Conservation (phyloP, 2,888 invertebrate species). For the Platerodrilus igneus region DNA sequence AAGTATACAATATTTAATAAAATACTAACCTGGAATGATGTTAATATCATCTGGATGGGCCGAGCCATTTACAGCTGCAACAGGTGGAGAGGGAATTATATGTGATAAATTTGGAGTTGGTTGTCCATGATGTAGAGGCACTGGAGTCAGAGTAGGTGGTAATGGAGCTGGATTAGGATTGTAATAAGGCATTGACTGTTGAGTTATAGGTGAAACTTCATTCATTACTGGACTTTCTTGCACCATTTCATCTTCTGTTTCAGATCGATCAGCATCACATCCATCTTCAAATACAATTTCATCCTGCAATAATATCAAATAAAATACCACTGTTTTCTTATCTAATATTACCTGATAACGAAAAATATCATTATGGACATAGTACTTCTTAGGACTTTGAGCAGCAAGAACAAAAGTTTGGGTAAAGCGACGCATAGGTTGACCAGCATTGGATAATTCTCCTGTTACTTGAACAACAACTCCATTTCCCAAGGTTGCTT, state of each 20-base stretch:
- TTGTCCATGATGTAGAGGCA: conserved; percentile 39
- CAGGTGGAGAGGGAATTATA: conserved; percentile 38
- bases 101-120: conserved; percentile 35
- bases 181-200: conserved; percentile 37
- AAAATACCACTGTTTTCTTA: too few species aligned
- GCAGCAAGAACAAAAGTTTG: conserved; percentile 96
- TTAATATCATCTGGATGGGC: conserved; percentile 46
- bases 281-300: conserved; percentile 63
- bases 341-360: conserved; percentile 78
- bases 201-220: conserved; percentile 31
- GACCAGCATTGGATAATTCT: conserved; percentile 92
- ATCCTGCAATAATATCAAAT: conserved; percentile 45
- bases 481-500: conserved; percentile 88
- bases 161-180: conserved; percentile 36
- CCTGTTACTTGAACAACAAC: conserved; percentile 98
- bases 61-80: conserved; percentile 45
- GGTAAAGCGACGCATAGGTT: conserved; percentile 96
- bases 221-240: conserved; percentile 27
- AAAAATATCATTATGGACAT: conserved; percentile 98
- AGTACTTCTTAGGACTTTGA: conserved; percentile 95
- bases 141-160: conserved; percentile 37
- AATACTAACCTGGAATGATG: conserved; percentile 34
- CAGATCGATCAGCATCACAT: conserved; percentile 56
- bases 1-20: too few species aligned
- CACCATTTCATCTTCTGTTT: conserved; percentile 60